phyloP scores from a whole-genome alignment of 2,797 vertebrate genomes.

The Tokudaia muenninki region DNA sequence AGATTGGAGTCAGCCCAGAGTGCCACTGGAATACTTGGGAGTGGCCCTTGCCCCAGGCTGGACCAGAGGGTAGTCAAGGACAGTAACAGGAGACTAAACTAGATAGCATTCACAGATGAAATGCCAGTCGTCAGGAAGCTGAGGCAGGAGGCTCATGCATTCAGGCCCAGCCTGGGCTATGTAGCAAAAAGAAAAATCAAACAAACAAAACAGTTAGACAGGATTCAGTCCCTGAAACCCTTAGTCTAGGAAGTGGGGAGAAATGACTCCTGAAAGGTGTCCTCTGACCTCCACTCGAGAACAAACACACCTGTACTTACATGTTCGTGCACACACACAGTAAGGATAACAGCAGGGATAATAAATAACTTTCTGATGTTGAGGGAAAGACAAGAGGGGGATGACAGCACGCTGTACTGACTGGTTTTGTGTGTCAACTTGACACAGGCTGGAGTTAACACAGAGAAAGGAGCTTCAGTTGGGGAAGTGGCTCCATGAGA shows the following conservation, averaged over 20 bases:
- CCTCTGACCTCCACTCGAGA: not conserved
- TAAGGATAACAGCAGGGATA: not conserved
- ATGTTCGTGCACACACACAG: not conserved
- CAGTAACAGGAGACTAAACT: not conserved
- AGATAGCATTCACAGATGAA: not conserved
- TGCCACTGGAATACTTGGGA: not conserved
- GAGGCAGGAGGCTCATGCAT: not conserved
- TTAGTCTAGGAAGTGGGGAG: no score
- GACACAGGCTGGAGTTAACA: no score
- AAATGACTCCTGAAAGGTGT: no score
- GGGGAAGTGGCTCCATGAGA: no score
- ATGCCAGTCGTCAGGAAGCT: not conserved
- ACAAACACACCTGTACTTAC: not conserved
- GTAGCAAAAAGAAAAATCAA: not conserved
- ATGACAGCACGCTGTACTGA: no score
- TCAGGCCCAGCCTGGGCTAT: not conserved
- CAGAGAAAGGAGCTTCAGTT: no score
- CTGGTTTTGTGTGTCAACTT: no score
- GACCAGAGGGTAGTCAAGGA: not conserved
- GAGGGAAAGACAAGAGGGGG: rapidly evolving
- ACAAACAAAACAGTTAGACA: no score
- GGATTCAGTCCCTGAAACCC: not conserved
- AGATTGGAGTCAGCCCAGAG: not conserved
- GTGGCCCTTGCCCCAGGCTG: not conserved
- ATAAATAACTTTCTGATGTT: not conserved